Base-by-base conservation (phyloP, 2,113 vertebrate genomes). In the Atractosteus spatula region DNA sequence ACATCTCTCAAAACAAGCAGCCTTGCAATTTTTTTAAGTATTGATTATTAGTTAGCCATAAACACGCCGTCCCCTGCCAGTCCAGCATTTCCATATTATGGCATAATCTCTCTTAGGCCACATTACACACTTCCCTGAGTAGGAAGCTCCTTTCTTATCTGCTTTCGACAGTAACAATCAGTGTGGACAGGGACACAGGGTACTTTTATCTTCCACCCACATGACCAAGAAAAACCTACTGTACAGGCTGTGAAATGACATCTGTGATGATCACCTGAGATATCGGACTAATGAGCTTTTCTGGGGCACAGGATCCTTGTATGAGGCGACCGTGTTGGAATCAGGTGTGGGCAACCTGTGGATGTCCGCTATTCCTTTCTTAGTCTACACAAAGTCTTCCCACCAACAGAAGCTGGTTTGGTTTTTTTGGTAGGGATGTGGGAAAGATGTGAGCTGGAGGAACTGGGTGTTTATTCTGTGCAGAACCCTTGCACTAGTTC, bases 221-320 rank as follows among this genome's bases (percentile, higher is more conserved):
- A 61, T 80, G 85, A 74, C 88, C 80, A 80, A 78, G 77, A 81
- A 85, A 83, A 77, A 81, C 85, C 82, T 86, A 29, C 17, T 29
- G 17, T 29, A 81, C 66, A 57, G 14, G n/a, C 16, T 85, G 82
- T 86, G 81, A 80, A 77, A 83, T 83, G 85, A 87, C 88, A 88
- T 88, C 82, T 89, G 82, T 90, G 85, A 91, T 85, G 88, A 87
- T 88, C 84, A 87, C 82, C 84, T 77, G 80, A 86, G 84, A 85
- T 88, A 89, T 90, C 87, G 85, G 85, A 88, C 84, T 89, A 90
- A 90, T 89, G 88, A 89, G 86, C 88, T 90, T 88, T 89, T 85
- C 85, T 84, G 82, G 82, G 85, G 83, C 86, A 87, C 77, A 84
- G 83, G 82, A 85, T 83, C 81, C 81, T 72, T 71, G 63, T 11